Percentiles rank a stretch among this genome's conserved stretches.
Evolutionary conservation across 2,797 vertebrate species (phyloP).

Genomic region (Hippoglossus hippoglossus): DNA sequence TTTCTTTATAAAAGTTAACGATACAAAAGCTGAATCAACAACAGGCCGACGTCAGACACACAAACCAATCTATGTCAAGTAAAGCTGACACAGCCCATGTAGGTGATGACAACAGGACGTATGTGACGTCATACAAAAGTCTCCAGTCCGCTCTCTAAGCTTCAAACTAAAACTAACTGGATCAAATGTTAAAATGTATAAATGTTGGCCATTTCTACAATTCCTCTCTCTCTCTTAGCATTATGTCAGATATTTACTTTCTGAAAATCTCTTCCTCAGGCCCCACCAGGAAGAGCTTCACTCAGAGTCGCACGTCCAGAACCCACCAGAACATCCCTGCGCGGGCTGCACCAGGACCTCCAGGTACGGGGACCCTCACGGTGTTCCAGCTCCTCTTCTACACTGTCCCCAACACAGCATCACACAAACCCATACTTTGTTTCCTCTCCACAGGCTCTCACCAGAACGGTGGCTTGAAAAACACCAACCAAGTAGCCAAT

Average conservation of each 20-base stretch:
- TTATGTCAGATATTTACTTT: background rate
- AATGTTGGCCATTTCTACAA: background rate
- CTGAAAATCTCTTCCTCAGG: slow-evolving; percentile 78
- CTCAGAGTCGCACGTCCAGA: slow-evolving; percentile 78
- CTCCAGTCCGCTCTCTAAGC: too few species aligned
- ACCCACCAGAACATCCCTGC: slow-evolving; percentile 85
- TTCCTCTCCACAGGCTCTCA: slow-evolving; percentile 82
- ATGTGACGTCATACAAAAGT: too few species aligned
- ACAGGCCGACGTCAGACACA: too few species aligned
- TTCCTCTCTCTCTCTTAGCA: background rate
- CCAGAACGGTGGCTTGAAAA: slow-evolving; percentile 91
- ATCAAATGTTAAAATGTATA: too few species aligned
- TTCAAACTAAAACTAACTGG: too few species aligned
- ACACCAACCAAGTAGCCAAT: slow-evolving; percentile 79
- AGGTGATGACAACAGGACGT: too few species aligned
- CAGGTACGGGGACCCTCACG: slow-evolving; percentile 79
- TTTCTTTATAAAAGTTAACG: too few species aligned
- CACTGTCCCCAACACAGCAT: background rate
- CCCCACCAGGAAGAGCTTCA: slow-evolving; percentile 87
- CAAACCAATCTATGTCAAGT: too few species aligned
- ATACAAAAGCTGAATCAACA: too few species aligned
- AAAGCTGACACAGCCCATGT: too few species aligned
- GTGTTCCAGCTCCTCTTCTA: background rate
- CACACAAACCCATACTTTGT: background rate
- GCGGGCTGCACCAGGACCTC: slow-evolving; percentile 93